Evolutionary conservation across 1,140 invertebrate species (phyloP), one percentile per base, ranked within the genome.

Genomic region (Bilobella aurantiaca): DNA sequence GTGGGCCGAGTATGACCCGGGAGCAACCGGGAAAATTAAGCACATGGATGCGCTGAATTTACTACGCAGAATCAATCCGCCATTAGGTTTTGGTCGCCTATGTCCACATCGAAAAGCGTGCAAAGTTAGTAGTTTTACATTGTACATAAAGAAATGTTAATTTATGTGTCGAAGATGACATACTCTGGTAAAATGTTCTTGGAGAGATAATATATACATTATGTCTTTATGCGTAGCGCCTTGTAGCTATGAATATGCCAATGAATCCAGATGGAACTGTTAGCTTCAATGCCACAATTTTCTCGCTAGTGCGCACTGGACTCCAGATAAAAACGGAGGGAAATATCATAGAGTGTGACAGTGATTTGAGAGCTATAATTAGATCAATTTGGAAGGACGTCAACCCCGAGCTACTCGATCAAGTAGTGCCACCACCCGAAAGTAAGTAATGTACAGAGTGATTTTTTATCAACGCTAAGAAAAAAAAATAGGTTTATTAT

Each of bases 201-300:
- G n/a, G n/a, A n/a, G n/a, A n/a, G n/a, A n/a, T n/a, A n/a, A n/a
- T n/a, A n/a, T n/a, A n/a, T 56, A 12, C 23, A 69, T 30, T 69
- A 27, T 66, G 23, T 27, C 1, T 60, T 63, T 62, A 73, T 77
- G 77, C 81, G 27, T 77, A 90, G 86, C 84, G 94, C 69, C 81
- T 99, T 29, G 97, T 99, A 14, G 95, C 94, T 8, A 99, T 99
- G 97, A 99, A 99, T 76, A 99, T 99, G 97, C 97, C 97, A 1
- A 80, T 99, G 49, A 99, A 99, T 76, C 95, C 91, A 66, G 97
- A 99, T 78, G 97, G 96, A 12, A 99, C 97, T 0, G 97, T 99
- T 0, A 85, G 96, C 71, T 99, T 99, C 77, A 99, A 99, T 78
- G 96, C 97, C 0, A 99, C 97, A 0, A 80, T 99, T 23, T 99